Conservation (phyloP, 2,888 invertebrate genomes). For the Epinotia demarniana region DNA sequence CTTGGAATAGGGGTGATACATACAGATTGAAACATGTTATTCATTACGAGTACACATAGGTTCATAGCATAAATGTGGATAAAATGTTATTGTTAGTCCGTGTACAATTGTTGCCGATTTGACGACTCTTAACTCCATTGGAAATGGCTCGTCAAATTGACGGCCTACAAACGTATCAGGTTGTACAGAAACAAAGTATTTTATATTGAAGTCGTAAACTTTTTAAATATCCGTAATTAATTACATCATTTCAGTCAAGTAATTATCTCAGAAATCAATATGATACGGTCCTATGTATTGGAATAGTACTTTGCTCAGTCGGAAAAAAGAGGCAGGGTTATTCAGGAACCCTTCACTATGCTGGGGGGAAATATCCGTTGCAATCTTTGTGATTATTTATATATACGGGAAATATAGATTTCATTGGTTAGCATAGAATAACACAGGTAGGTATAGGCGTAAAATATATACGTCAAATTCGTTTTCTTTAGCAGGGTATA, state of each 20-base stretch:
- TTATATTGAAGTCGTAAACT: slow-evolving; percentile 20
- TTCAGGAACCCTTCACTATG: slow-evolving; percentile 1
- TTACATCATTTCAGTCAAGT: background rate
- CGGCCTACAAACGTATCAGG: slow-evolving; percentile 29
- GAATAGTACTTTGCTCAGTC: background rate
- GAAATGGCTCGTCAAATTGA: slow-evolving; percentile 39
- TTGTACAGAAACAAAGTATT: slow-evolving; percentile 31
- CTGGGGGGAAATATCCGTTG: background rate
- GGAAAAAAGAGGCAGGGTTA: background rate
- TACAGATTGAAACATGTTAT: too few relatives aligned
- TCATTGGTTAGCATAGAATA: background rate
- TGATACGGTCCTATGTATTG: background rate
- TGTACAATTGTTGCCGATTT: slow-evolving; percentile 20
- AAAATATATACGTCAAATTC: background rate
- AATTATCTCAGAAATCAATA: background rate
- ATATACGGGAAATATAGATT: background rate
- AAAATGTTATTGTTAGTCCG: slow-evolving; percentile 23
- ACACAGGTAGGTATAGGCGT: background rate
- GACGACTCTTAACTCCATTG: slow-evolving; percentile 23
- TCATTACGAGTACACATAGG: background rate
- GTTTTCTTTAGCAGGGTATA: too few relatives aligned
- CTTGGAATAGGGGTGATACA: too few relatives aligned
- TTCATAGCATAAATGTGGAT: slow-evolving; percentile 1
- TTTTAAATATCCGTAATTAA: slow-evolving; percentile 4
- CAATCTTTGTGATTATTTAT: background rate